Percentiles rank a stretch among this genome's conserved stretches.
Evolutionary conservation across 2,113 vertebrate genomes (phyloP).

Genomic region (Oreochromis aureus): DNA sequence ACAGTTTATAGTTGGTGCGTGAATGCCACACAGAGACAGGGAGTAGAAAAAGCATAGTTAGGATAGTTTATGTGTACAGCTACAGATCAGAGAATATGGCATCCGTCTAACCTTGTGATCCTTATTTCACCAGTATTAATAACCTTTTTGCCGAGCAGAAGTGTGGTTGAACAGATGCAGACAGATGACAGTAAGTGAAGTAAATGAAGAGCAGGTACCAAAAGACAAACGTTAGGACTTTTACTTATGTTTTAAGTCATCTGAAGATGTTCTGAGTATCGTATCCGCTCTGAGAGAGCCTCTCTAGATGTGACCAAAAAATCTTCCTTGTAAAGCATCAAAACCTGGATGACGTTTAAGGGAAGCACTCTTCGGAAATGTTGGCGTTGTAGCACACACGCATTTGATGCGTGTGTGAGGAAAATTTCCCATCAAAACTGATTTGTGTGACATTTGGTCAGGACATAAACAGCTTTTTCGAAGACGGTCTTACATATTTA

Average conservation of each 20-base stretch:
- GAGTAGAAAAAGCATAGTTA: conserved; percentile 6
- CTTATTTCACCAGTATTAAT: conserved; percentile 42
- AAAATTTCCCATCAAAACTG: not conserved
- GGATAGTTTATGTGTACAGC: conserved; percentile 50
- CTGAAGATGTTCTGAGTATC: not conserved
- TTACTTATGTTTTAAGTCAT: not conserved
- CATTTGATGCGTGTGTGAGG: not conserved
- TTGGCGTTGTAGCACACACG: not conserved
- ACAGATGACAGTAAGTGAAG: not conserved
- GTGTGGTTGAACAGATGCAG: not conserved
- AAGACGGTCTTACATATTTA: not conserved
- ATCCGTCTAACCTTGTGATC: conserved; percentile 38
- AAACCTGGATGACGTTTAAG: not conserved
- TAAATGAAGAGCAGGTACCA: not conserved
- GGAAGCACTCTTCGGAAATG: not conserved
- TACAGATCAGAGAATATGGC: conserved; percentile 22
- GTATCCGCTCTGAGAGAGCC: not conserved
- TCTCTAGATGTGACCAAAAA: not conserved
- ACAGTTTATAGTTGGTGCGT: conserved; percentile 13
- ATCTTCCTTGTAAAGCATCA: not conserved
- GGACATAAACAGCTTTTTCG: not conserved
- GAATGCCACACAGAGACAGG: not conserved
- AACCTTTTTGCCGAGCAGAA: not conserved
- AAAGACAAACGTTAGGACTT: not conserved
- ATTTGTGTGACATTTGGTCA: not conserved